These are phyloP conservation scores for Lasius fuliginosus DNA, from an alignment of 2,888 invertebrate genomes.

Conservation along the genomic window DNA sequence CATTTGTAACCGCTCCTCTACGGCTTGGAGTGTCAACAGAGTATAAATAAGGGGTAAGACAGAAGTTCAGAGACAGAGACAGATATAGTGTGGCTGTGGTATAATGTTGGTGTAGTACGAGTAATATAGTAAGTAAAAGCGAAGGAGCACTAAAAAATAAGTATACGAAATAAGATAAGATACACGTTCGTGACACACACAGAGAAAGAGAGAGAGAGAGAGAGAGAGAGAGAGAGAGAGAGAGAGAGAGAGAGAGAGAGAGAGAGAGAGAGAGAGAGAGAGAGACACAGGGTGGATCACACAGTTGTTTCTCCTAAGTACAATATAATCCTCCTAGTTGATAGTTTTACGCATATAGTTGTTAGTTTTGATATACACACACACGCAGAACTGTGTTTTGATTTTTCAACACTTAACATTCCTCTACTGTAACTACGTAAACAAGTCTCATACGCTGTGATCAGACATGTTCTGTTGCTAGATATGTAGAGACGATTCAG, in stretches of 20 bases:
- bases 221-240: neutral
- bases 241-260: neutral
- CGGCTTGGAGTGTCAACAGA: slow-evolving; percentile 39
- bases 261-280: too few relatives aligned
- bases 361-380: neutral
- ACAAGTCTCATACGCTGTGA: slow-evolving; percentile 42
- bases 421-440: slow-evolving; percentile 39
- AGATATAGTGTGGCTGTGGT: slow-evolving; percentile 53
- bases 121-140: slow-evolving; percentile 43
- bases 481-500: slow-evolving; percentile 34
- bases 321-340: slow-evolving; percentile 16
- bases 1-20: slow-evolving; percentile 47
- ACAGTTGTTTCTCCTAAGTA: slow-evolving; percentile 28
- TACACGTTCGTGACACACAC: slow-evolving; percentile 42
- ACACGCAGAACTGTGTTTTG: neutral
- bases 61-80: slow-evolving; percentile 63
- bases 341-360: slow-evolving; percentile 9
- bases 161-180: slow-evolving; percentile 24
- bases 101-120: slow-evolving; percentile 41
- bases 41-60: slow-evolving; percentile 60
- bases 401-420: slow-evolving; percentile 31
- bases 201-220: neutral
- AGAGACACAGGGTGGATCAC: slow-evolving; percentile 8
- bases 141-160: slow-evolving; percentile 36
- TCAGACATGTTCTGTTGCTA: slow-evolving; percentile 51